Evolutionary conservation across 2,797 vertebrate genomes (phyloP).

Genomic region (Saxicola maurus): DNA sequence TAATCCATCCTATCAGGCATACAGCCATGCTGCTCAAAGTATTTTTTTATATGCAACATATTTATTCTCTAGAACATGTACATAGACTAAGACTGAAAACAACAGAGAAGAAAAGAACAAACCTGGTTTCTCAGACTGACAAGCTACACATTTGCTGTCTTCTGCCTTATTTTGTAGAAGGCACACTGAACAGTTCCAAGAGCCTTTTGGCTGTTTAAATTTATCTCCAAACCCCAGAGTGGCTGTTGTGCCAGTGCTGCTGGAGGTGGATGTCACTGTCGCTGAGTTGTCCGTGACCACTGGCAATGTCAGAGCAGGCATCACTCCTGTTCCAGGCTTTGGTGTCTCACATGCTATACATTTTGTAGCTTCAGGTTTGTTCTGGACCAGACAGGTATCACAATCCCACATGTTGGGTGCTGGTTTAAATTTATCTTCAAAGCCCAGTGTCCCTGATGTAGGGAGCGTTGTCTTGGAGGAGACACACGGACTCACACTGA

Average conservation of each 20-base stretch:
- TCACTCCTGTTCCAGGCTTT: slow-evolving; percentile 91
- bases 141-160: slow-evolving; percentile 87
- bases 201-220: slow-evolving; percentile 88
- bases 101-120: background rate
- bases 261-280: slow-evolving; percentile 59
- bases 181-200: slow-evolving; percentile 90
- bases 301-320: slow-evolving; percentile 80
- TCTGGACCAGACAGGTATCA: slow-evolving; percentile 92
- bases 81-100: background rate
- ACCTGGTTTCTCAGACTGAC: slow-evolving; percentile 88
- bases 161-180: slow-evolving; percentile 87
- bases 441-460: slow-evolving; percentile 51
- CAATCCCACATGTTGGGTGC: slow-evolving; percentile 88
- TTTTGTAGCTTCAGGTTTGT: slow-evolving; percentile 89
- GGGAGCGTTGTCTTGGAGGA: slow-evolving; percentile 63
- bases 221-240: slow-evolving; percentile 85
- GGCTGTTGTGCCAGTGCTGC: slow-evolving; percentile 60
- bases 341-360: slow-evolving; percentile 94
- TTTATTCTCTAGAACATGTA: background rate
- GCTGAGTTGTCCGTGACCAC: slow-evolving; percentile 69
- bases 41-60: background rate
- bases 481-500: slow-evolving; percentile 48
- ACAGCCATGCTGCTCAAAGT: background rate
- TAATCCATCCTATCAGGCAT: background rate
- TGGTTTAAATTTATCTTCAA: slow-evolving; percentile 80